Evolutionary conservation across 2,797 vertebrate species (phyloP).

Genomic region (Silurus lanzhouensis): DNA sequence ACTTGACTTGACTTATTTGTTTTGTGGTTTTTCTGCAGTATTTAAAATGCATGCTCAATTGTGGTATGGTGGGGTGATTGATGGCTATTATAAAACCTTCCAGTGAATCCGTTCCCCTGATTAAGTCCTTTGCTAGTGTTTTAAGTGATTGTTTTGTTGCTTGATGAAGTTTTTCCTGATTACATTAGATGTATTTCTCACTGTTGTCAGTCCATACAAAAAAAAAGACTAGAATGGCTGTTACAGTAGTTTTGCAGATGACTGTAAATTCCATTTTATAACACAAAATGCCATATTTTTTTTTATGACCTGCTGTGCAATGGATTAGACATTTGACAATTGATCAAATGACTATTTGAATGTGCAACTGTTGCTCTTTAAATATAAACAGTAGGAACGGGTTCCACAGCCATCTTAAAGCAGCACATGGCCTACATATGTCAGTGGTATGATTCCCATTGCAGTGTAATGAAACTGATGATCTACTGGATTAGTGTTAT

Average conservation of each 20-base stretch:
- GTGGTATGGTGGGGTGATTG: neutral
- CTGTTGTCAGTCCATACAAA: no score
- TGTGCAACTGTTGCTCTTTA: no score
- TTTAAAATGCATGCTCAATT: neutral
- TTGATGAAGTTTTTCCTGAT: neutral
- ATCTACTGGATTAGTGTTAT: no score
- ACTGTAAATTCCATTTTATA: neutral
- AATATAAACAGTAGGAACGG: no score
- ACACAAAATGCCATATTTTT: neutral
- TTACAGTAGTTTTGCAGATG: no score
- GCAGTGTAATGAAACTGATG: no score
- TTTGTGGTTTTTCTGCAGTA: neutral
- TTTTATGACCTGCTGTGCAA: neutral
- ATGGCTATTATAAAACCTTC: neutral
- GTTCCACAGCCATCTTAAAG: neutral
- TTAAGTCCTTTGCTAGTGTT: neutral
- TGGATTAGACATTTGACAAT: neutral
- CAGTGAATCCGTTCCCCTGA: neutral
- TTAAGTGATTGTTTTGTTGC: neutral
- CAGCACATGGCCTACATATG: no score
- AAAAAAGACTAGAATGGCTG: neutral
- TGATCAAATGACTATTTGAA: neutral
- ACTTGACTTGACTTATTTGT: no score
- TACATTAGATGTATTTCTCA: no score
- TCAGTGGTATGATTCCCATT: no score